phyloP scores from a whole-genome alignment of 2,113 vertebrate genomes.

The Carollia perspicillata region DNA sequence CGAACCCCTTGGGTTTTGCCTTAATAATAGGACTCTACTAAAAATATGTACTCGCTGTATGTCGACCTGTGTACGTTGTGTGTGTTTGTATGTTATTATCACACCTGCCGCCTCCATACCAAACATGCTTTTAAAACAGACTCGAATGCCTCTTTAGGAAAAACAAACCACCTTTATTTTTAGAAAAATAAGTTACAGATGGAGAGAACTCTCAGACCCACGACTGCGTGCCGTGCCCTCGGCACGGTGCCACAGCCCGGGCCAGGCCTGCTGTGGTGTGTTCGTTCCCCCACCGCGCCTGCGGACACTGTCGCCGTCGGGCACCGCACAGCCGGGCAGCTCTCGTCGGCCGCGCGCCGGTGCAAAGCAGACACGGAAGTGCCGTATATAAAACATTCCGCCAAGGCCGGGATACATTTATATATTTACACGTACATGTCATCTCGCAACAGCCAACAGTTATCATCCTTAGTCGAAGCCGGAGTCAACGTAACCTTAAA shows the following conservation, averaged over 20 bases:
- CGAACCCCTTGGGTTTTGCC: no score
- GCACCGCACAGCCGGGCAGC: slow-evolving; percentile 57
- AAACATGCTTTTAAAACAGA: not conserved
- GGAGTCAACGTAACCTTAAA: slow-evolving; percentile 63
- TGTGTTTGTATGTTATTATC: accelerated
- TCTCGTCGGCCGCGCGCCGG: not conserved
- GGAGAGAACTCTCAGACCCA: slow-evolving; percentile 63
- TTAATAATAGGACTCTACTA: no score
- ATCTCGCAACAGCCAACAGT: slow-evolving; percentile 60
- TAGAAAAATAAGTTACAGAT: slow-evolving; percentile 85
- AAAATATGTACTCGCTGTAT: not conserved
- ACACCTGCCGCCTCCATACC: accelerated
- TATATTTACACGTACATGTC: slow-evolving; percentile 20
- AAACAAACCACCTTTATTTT: slow-evolving; percentile 80
- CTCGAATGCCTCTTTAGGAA: not conserved
- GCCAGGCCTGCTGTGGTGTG: slow-evolving; percentile 29
- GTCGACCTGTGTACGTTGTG: accelerated
- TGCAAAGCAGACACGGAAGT: slow-evolving; percentile 61
- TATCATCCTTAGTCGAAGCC: slow-evolving; percentile 59
- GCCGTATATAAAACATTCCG: slow-evolving; percentile 59
- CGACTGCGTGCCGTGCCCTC: not conserved
- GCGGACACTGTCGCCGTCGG: slow-evolving; percentile 5
- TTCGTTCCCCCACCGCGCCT: not conserved
- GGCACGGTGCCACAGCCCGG: slow-evolving; percentile 40
- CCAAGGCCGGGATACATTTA: slow-evolving; percentile 53